Conservation (phyloP, 1,140 invertebrate genomes). For the Drosophila nebulosa region DNA sequence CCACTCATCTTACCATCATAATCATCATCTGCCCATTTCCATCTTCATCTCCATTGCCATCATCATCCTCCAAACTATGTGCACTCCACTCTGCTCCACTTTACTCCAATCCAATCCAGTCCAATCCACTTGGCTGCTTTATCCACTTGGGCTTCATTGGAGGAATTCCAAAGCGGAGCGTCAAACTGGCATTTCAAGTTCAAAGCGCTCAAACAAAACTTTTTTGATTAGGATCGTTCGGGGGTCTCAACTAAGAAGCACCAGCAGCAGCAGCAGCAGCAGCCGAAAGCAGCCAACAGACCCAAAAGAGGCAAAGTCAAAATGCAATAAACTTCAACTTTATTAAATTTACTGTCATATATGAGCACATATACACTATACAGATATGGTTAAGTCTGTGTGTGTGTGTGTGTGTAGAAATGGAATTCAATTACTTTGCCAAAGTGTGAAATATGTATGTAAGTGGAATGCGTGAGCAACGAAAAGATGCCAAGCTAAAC, state of each 20-base stretch:
- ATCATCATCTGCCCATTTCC: constrained; percentile 6
- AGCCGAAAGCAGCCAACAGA: too few species aligned
- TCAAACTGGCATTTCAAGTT: constrained; percentile 65
- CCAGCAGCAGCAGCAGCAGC: constrained; percentile 25
- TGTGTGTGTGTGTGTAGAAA: background rate
- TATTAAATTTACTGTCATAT: constrained; percentile 64
- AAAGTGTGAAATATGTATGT: background rate
- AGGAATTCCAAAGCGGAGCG: constrained; percentile 4
- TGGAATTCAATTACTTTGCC: background rate
- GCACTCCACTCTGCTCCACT: background rate
- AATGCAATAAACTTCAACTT: constrained; percentile 74
- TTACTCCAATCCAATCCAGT: background rate
- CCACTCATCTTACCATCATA: constrained; percentile 31
- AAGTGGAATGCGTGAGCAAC: background rate
- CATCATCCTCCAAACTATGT: constrained; percentile 51
- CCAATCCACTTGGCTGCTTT: too few species aligned
- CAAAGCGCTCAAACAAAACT: constrained; percentile 32
- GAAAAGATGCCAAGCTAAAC: background rate
- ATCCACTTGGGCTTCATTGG: background rate
- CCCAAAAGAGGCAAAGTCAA: constrained; percentile 27
- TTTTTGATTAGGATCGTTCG: constrained; percentile 46
- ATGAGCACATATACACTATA: background rate
- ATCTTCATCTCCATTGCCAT: background rate
- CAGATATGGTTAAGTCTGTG: background rate
- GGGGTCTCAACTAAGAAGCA: constrained; percentile 16